phyloP scores from a whole-genome alignment of 2,797 vertebrate genomes.

The Amblyraja radiata region DNA sequence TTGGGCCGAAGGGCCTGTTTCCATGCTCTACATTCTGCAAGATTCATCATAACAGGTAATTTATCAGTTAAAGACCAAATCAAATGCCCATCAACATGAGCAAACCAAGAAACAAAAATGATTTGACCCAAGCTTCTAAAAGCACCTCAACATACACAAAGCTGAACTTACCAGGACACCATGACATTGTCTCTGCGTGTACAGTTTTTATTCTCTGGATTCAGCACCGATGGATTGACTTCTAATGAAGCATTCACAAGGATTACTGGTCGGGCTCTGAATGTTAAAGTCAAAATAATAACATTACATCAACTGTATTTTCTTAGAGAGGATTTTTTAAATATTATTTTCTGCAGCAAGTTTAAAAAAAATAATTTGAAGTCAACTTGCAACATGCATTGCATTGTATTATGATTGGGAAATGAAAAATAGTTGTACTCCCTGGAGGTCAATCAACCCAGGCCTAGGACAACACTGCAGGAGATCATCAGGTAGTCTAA shows the following conservation, averaged over 20 bases:
- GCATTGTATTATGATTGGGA: neutral
- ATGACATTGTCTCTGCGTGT: conserved; percentile 50
- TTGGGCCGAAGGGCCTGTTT: too few relatives aligned
- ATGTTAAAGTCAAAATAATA: neutral
- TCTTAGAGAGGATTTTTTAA: conserved; percentile 25
- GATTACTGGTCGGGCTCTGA: conserved; percentile 85
- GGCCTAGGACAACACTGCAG: too few relatives aligned
- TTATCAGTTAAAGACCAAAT: neutral
- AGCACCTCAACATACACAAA: neutral
- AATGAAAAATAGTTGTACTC: too few relatives aligned
- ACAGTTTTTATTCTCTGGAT: conserved; percentile 80
- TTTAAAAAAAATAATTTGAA: too few relatives aligned
- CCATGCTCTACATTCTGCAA: too few relatives aligned
- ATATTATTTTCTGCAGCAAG: neutral
- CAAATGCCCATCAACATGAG: neutral
- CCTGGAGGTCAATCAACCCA: too few relatives aligned
- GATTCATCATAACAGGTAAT: neutral
- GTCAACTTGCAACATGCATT: neutral
- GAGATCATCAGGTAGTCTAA: too few relatives aligned
- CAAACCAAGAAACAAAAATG: neutral
- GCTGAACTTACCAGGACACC: conserved; percentile 78
- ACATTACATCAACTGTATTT: neutral
- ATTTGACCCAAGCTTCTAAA: neutral
- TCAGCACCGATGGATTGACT: conserved; percentile 82
- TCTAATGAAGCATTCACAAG: conserved; percentile 79